These are phyloP conservation scores for Phylloscopus trochiloides DNA, from an alignment of 2,113 vertebrate species.

Conservation along the genomic window DNA sequence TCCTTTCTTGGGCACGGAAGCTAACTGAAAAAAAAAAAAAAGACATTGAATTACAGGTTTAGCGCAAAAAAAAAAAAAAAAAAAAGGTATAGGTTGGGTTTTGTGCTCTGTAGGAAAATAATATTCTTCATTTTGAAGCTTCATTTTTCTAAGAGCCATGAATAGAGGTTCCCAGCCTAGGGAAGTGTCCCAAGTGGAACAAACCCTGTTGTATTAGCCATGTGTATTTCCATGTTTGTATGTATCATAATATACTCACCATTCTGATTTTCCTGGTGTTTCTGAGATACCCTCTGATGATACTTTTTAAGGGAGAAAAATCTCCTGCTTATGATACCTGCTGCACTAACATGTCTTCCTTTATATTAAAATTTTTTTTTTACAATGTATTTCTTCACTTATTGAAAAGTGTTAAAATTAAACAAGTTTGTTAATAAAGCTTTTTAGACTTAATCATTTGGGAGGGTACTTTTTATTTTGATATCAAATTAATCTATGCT, in stretches of 20 bases:
- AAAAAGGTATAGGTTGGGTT: not conserved
- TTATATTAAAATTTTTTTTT: not conserved
- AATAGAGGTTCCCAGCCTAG: not conserved
- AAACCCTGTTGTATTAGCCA: not conserved
- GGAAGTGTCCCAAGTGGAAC: not conserved
- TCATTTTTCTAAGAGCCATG: not conserved
- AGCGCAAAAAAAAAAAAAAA: not conserved
- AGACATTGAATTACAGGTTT: not conserved
- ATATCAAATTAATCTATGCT: not conserved
- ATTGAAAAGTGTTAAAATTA: not conserved
- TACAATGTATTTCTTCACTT: fast-evolving
- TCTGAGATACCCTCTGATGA: not conserved
- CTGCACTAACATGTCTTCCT: fast-evolving
- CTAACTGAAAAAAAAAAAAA: not conserved
- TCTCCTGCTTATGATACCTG: not conserved
- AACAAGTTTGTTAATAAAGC: not conserved
- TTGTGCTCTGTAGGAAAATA: not conserved
- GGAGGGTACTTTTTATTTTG: not conserved
- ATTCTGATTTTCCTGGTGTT: not conserved
- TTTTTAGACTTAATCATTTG: not conserved
- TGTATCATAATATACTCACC: not conserved
- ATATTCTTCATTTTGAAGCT: not conserved
- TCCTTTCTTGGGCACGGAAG: not conserved
- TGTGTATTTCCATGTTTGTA: not conserved
- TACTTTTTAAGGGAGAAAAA: not conserved